Evolutionary conservation across 37 sponge, comb jelly and placozoan species (phyloP).

Genomic region (Aplysina aerophoba): DNA sequence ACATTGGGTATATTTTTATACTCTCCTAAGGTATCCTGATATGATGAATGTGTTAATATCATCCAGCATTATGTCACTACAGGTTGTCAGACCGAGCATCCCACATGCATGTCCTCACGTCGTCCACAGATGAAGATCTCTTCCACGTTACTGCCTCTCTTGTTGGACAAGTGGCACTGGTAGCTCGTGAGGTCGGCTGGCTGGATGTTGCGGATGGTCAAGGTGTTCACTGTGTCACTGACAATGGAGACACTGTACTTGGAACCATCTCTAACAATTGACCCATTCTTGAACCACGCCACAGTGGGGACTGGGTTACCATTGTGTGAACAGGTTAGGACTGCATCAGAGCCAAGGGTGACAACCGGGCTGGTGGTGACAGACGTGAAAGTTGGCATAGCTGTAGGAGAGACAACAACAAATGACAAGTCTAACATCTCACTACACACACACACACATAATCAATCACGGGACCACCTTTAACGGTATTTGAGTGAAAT

Average conservation of each 20-base stretch:
- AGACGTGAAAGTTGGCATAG: constrained; percentile 1
- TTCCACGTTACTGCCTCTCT: not conserved
- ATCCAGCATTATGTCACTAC: too few relatives aligned
- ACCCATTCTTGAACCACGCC: not conserved
- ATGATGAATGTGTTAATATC: too few relatives aligned
- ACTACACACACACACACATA: too few relatives aligned
- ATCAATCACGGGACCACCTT: too few relatives aligned
- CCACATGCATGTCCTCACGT: not conserved
- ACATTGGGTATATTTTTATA: too few relatives aligned
- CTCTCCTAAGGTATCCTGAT: too few relatives aligned
- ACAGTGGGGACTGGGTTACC: constrained; percentile 10
- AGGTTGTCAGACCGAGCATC: too few relatives aligned
- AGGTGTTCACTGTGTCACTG: not conserved
- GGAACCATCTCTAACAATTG: not conserved
- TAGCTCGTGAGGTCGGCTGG: constrained; percentile 7
- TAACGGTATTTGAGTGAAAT: too few relatives aligned
- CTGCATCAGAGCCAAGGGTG: not conserved
- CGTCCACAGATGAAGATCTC: constrained; percentile 7
- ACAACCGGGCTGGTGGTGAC: not conserved
- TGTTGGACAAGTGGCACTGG: not conserved
- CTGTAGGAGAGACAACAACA: not conserved
- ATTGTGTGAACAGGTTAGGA: not conserved
- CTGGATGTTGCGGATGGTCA: constrained; percentile 5
- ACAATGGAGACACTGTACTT: too few relatives aligned
- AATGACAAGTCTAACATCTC: too few relatives aligned